Conservation (phyloP, 2,797 vertebrate species). For the Rhinophrynus dorsalis region DNA sequence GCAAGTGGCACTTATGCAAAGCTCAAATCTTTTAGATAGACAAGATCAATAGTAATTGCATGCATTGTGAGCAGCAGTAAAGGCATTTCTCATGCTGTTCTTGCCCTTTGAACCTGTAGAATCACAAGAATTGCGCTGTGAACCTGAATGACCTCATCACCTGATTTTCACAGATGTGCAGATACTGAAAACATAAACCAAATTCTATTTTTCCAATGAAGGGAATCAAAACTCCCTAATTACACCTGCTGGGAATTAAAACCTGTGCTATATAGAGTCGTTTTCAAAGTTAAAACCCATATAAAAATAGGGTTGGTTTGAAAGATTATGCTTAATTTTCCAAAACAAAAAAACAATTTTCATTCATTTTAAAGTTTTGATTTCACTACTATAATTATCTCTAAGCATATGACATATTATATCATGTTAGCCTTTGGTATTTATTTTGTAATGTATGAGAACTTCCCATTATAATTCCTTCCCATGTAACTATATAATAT, state of each 20-base stretch:
- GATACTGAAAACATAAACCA: slow-evolving; percentile 52
- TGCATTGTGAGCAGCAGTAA: slow-evolving; percentile 41
- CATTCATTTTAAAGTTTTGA: slow-evolving; percentile 55
- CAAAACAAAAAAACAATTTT: slow-evolving; percentile 50
- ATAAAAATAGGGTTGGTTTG: slow-evolving; percentile 58
- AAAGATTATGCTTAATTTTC: slow-evolving; percentile 55
- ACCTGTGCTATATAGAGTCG: slow-evolving; percentile 42
- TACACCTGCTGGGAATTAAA: slow-evolving; percentile 67
- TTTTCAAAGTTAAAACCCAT: slow-evolving; percentile 63
- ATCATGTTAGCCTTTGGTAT: not conserved
- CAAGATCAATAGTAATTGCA: slow-evolving; percentile 49
- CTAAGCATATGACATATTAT: not conserved
- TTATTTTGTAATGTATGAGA: not conserved
- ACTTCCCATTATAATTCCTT: not conserved
- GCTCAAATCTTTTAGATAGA: slow-evolving; percentile 37
- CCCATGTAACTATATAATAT: not conserved
- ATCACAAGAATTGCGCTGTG: slow-evolving; percentile 51
- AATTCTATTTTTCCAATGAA: slow-evolving; percentile 57
- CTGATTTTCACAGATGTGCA: slow-evolving; percentile 52
- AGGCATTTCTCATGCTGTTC: slow-evolving; percentile 54
- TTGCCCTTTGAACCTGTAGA: slow-evolving; percentile 56
- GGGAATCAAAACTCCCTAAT: slow-evolving; percentile 54
- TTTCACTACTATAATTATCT: slow-evolving; percentile 49
- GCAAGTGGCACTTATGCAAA: slow-evolving; percentile 38
- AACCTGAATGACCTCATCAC: slow-evolving; percentile 51